phyloP scores from a whole-genome alignment of 2,888 invertebrate species.

The Tetragonisca angustula region DNA sequence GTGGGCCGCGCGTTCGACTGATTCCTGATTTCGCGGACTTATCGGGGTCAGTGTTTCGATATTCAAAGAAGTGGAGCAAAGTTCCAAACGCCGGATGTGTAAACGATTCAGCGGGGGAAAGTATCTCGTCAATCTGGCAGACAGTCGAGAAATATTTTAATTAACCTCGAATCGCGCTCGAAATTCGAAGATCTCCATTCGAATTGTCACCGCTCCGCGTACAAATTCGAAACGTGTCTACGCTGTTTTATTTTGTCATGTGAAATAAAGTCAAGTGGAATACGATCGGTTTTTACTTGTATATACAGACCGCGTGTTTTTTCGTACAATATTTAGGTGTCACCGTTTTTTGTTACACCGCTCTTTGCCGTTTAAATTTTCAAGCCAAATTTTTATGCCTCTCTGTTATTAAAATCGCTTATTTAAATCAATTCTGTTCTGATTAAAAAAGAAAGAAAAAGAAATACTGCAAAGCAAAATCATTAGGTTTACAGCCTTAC shows the following conservation, averaged over 20 bases:
- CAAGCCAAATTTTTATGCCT: neutral
- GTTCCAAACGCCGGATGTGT: neutral
- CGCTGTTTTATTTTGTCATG: neutral
- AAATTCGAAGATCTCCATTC: neutral
- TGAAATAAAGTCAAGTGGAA: neutral
- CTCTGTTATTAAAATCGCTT: neutral
- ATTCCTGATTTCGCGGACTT: neutral
- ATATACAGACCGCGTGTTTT: neutral
- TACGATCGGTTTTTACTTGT: neutral
- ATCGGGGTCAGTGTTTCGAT: neutral
- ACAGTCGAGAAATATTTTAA: neutral
- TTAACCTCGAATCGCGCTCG: neutral
- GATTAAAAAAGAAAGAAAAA: neutral
- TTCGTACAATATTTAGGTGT: neutral
- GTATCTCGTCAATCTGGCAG: neutral
- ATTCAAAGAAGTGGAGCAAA: neutral
- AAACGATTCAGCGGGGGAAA: neutral
- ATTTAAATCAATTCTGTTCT: neutral
- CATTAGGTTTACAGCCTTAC: neutral
- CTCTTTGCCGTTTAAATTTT: neutral
- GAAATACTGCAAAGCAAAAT: too few relatives aligned
- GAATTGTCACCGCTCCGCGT: neutral
- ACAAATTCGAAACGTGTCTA: neutral
- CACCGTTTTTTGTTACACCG: neutral
- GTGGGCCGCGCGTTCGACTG: neutral